Conservation (phyloP, 1,140 invertebrate species). For the Formica exsecta region DNA sequence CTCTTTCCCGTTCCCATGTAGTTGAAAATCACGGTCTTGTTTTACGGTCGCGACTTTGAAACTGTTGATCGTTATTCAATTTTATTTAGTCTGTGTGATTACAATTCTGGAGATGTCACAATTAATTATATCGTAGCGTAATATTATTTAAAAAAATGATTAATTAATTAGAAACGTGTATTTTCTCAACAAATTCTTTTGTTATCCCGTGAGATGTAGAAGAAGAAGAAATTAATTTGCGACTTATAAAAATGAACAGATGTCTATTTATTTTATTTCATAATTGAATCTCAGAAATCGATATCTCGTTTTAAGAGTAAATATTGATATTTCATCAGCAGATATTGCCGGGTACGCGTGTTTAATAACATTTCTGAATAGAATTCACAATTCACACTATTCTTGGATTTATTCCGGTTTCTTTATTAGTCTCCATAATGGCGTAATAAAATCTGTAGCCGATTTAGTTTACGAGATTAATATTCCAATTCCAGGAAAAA, state of each 20-base stretch:
- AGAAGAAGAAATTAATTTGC: neutral
- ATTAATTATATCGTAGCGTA: neutral
- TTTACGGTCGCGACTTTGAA: neutral
- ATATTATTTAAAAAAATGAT: neutral
- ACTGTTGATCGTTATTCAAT: neutral
- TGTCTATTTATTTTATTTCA: neutral
- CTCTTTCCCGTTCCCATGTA: neutral
- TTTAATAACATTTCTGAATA: neutral
- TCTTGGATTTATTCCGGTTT: neutral
- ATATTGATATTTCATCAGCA: neutral
- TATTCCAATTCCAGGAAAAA: conserved; percentile 24
- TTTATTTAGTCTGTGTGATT: neutral
- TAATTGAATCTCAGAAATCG: neutral
- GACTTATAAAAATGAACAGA: neutral
- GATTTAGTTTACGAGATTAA: neutral
- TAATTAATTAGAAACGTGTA: neutral
- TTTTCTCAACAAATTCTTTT: no score
- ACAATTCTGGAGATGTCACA: neutral
- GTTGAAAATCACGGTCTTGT: conserved; percentile 1
- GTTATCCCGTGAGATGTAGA: no score
- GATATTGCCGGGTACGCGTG: neutral
- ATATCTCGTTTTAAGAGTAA: neutral
- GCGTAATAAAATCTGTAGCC: neutral
- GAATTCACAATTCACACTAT: neutral
- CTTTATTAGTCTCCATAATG: neutral